Evolutionary conservation across 1,140 invertebrate genomes (phyloP).

Genomic region (Ceratina australensis): DNA sequence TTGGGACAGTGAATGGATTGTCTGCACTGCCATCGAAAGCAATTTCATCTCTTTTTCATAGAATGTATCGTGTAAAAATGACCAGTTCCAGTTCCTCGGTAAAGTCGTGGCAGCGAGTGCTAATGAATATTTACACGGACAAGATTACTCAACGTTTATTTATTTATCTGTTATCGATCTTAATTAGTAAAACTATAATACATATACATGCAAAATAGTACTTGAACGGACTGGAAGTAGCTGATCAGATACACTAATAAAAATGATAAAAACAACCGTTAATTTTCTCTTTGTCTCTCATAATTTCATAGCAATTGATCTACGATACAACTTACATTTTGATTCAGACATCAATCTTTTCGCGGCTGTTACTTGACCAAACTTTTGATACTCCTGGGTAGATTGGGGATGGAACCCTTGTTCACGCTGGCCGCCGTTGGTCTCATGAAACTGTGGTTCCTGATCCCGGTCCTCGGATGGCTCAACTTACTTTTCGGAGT

Average conservation of each 20-base stretch:
- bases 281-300: not conserved
- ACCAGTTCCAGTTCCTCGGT: too few species aligned
- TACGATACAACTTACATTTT: conserved; percentile 2
- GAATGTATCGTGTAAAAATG: too few species aligned
- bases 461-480: conserved; percentile 66
- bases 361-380: conserved; percentile 66
- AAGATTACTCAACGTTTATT: too few species aligned
- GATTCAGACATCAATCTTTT: not conserved
- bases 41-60: too few species aligned
- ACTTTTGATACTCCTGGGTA: conserved; percentile 75
- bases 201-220: conserved; percentile 7
- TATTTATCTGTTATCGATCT: not conserved
- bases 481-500: conserved; percentile 63
- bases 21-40: too few species aligned
- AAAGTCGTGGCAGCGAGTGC: too few species aligned
- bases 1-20: too few species aligned
- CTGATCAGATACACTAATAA: not conserved
- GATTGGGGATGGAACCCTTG: conserved; percentile 80
- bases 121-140: too few species aligned
- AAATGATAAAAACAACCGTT: not conserved
- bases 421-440: conserved; percentile 83
- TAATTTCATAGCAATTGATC: not conserved
- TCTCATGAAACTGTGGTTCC: conserved; percentile 82
- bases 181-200: conserved; percentile 25
- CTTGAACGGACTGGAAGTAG: conserved; percentile 3